Evolutionary conservation across 2,113 vertebrate genomes (phyloP), one percentile per base, ranked within the genome.

Genomic region (Merops nubicus): DNA sequence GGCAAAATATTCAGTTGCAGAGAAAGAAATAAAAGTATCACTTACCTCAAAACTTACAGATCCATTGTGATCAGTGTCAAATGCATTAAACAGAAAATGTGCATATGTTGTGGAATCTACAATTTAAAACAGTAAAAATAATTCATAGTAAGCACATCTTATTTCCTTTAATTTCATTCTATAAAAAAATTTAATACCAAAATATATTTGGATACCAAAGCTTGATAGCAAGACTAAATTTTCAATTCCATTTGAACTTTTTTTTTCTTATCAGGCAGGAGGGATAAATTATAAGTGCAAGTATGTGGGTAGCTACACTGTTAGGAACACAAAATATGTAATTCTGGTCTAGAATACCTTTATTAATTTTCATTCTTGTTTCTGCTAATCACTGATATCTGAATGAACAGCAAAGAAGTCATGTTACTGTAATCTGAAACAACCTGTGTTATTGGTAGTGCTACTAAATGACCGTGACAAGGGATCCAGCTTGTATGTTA

Each of bases 41-140:
- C 99, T 98, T 98, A 99, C 99, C 99, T 99, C 99, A 96, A 99
- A 99, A 98, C 99, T 99, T 97, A 99, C 99, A 97, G 99, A 99
- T 97, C 99, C 99, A 38, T 99, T 99, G 97, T 99, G 99, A 97
- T 99, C 99, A 15, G 99, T 99, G 98, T 99, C 99, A 48, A 99
- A 99, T 18, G 99, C 99, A 60, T 99, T 99, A 98, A 99, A 99
- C 89, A 99, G 98, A 98, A 99, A 99, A 91, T 99, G 99, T 88
- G 99, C 99, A 18, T 99, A 99, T 23, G 98, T 99, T 28, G 99
- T 99, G 21, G 99, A 99, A 97, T 99, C 99, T 99, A 95, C 47
- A 98, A 98, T 89, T 89, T 73, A 96, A 97, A 96, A 72, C 25
- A 89, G 38, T 84, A 80, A 64, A 85, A 79, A 57, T 28, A 26